Evolutionary conservation across 2,113 vertebrate genomes (phyloP).

Genomic region (Zosterops japonicus): DNA sequence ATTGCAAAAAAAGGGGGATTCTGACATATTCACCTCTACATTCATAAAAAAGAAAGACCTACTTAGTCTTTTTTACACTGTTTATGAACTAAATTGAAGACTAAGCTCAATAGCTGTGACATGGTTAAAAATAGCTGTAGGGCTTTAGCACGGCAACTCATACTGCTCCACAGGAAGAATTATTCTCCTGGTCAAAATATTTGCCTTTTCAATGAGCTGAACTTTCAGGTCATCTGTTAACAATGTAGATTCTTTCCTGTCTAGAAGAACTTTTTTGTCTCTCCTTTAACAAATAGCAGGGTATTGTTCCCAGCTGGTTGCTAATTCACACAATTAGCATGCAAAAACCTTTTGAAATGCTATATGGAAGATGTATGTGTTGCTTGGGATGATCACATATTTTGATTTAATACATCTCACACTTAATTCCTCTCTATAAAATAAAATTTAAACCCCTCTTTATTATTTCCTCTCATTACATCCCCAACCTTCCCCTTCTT

Average conservation of each 20-base stretch:
- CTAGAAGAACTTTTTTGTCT: constrained; percentile 44
- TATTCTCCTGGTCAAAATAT: constrained; percentile 56
- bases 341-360: constrained; percentile 8
- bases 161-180: constrained; percentile 38
- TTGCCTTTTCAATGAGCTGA: constrained; percentile 52
- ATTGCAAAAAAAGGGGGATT: not conserved
- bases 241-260: constrained; percentile 51
- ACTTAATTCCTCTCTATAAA: not conserved
- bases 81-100: constrained; percentile 26
- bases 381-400: not conserved
- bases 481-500: not conserved
- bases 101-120: not conserved
- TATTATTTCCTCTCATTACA: not conserved
- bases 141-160: not conserved
- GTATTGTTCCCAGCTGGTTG: constrained; percentile 4
- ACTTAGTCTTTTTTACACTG: not conserved
- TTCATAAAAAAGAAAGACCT: constrained; percentile 9
- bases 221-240: constrained; percentile 46
- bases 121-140: not conserved
- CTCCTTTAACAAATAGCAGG: constrained; percentile 34
- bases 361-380: not conserved
- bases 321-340: constrained; percentile 8
- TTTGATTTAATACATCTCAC: not conserved
- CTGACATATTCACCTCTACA: constrained; percentile 8
- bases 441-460: not conserved